Conservation (phyloP, 2,797 vertebrate genomes). For the Sphenodon punctatus region DNA sequence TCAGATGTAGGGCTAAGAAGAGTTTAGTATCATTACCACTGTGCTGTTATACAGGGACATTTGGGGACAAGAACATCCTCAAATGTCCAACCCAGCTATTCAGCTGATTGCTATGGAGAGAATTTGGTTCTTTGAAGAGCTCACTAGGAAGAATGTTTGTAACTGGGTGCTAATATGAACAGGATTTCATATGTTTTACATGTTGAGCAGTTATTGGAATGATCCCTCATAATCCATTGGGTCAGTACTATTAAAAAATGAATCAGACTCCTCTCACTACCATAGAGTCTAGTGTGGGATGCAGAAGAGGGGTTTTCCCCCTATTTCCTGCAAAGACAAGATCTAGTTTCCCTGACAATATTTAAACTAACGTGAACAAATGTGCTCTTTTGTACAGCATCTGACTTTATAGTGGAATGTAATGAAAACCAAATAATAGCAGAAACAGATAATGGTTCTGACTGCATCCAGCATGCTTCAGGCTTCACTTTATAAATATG, state of each 20-base stretch:
- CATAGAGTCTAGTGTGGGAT: not conserved
- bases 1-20: too few species aligned
- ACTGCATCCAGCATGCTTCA: not conserved
- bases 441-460: not conserved
- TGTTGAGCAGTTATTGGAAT: not conserved
- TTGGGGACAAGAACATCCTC: not conserved
- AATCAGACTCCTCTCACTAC: not conserved
- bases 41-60: not conserved
- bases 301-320: not conserved
- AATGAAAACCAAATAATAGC: slow-evolving; percentile 18
- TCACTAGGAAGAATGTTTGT: too few species aligned
- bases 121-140: too few species aligned
- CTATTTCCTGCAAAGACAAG: not conserved
- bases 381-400: not conserved
- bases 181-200: not conserved
- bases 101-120: not conserved
- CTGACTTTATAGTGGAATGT: slow-evolving; percentile 5
- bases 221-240: not conserved
- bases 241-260: not conserved
- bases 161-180: not conserved
- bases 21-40: not conserved
- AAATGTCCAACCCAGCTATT: not conserved
- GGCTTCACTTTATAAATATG: not conserved
- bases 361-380: not conserved
- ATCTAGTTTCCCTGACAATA: not conserved